Conservation (phyloP, 2,888 invertebrate species). For the Timandra comae region DNA sequence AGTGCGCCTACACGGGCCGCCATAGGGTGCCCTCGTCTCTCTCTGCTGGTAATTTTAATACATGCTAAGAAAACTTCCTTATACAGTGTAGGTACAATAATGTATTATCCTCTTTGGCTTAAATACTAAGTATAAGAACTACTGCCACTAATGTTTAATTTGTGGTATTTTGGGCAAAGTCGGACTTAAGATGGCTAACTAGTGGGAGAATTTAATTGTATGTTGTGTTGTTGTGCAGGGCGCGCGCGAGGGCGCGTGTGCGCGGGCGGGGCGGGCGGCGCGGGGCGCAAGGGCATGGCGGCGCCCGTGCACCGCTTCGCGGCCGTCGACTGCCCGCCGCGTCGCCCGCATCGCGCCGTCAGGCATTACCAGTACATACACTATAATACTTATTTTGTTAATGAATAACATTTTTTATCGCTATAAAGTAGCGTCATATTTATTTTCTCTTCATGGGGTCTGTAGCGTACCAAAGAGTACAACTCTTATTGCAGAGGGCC, state of each 20-base stretch:
- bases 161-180: too few relatives aligned
- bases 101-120: too few relatives aligned
- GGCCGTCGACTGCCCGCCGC: conserved; percentile 76
- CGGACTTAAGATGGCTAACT: too few relatives aligned
- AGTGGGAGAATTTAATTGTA: too few relatives aligned
- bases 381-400: too few relatives aligned
- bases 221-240: conserved; percentile 22
- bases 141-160: too few relatives aligned
- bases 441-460: background rate
- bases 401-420: too few relatives aligned
- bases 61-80: too few relatives aligned
- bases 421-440: too few relatives aligned
- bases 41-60: conserved; percentile 73
- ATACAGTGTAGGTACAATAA: too few relatives aligned
- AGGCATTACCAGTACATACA: conserved; percentile 48
- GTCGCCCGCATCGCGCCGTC: conserved; percentile 54
- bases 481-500: conserved; percentile 29
- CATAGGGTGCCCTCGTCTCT: conserved; percentile 82
- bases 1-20: conserved; percentile 85
- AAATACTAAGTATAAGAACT: too few relatives aligned
- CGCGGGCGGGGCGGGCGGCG: conserved; percentile 35
- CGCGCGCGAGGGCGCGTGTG: conserved; percentile 55
- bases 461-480: background rate
- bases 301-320: conserved; percentile 84
- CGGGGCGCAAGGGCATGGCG: conserved; percentile 80